Percentiles rank a stretch among this genome's conserved stretches.
phyloP scores from a whole-genome alignment of 1,140 invertebrate species.

The Orius insidiosus region DNA sequence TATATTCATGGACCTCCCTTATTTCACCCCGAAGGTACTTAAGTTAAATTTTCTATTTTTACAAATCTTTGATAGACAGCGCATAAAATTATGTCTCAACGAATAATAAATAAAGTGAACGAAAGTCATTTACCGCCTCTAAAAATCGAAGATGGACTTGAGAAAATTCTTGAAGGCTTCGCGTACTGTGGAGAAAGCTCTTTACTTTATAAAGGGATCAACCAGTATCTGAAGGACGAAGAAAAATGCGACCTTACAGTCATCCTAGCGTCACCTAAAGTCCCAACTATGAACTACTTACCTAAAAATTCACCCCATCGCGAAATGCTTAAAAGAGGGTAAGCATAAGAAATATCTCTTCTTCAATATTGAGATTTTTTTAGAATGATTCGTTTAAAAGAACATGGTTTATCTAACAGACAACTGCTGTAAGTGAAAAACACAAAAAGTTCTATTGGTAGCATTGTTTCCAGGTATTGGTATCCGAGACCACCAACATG shows the following conservation, averaged over 20 bases:
- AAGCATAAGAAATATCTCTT: background rate
- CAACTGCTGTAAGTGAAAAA: too few species aligned
- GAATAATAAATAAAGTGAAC: too few species aligned
- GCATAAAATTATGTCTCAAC: too few species aligned
- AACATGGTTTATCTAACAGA: too few species aligned
- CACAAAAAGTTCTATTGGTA: too few species aligned
- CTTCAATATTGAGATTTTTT: too few species aligned
- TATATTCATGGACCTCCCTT: background rate
- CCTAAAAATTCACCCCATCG: background rate
- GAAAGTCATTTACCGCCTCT: background rate
- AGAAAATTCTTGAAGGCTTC: background rate
- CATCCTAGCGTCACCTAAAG: background rate
- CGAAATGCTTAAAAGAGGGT: constrained; percentile 3
- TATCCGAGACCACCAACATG: background rate
- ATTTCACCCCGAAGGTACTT: background rate
- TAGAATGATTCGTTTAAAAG: too few species aligned
- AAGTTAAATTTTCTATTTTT: too few species aligned
- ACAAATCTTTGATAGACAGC: too few species aligned
- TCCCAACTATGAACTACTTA: background rate
- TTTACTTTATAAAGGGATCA: constrained; percentile 4
- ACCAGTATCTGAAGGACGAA: constrained; percentile 1
- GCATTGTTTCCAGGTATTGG: constrained; percentile 5
- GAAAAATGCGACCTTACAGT: constrained; percentile 4
- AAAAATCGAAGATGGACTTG: background rate
- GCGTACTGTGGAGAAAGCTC: background rate